Evolutionary conservation across 2,888 invertebrate species (phyloP).

Genomic region (Danaus chrysippus): DNA sequence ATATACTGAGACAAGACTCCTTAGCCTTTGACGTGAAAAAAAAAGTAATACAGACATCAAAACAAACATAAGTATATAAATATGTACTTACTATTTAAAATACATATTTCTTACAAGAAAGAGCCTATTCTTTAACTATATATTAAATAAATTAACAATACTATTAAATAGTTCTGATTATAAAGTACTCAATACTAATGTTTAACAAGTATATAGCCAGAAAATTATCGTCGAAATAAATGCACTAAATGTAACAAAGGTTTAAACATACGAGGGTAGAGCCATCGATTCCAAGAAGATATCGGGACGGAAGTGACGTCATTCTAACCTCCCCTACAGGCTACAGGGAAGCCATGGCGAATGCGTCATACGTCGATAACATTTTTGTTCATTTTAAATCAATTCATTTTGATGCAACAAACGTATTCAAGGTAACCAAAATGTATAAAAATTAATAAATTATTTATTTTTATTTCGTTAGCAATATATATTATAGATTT

Average conservation of each 20-base stretch:
- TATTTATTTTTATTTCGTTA: not conserved
- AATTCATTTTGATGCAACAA: constrained; percentile 1
- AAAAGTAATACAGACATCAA: too few relatives aligned
- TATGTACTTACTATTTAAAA: too few relatives aligned
- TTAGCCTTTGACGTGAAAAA: too few relatives aligned
- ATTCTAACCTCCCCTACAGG: constrained; percentile 29
- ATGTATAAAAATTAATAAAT: not conserved
- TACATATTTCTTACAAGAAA: too few relatives aligned
- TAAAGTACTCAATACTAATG: too few relatives aligned
- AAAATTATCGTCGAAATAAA: not conserved
- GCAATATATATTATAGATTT: too few relatives aligned
- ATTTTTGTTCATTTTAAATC: not conserved
- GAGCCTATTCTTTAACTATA: too few relatives aligned
- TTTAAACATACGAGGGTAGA: not conserved
- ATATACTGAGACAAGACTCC: too few relatives aligned
- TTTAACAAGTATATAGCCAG: too few relatives aligned
- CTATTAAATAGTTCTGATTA: too few relatives aligned
- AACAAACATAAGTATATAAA: too few relatives aligned
- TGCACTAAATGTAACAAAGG: not conserved
- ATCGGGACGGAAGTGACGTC: constrained; percentile 25
- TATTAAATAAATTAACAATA: too few relatives aligned
- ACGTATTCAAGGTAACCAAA: not conserved
- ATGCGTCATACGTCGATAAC: constrained; percentile 14
- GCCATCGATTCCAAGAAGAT: constrained; percentile 11
- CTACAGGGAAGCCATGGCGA: constrained; percentile 13